Evolutionary conservation across 1,140 invertebrate species (phyloP), one percentile per base, ranked within the genome.

Genomic region (Rhopalosiphum maidis): DNA sequence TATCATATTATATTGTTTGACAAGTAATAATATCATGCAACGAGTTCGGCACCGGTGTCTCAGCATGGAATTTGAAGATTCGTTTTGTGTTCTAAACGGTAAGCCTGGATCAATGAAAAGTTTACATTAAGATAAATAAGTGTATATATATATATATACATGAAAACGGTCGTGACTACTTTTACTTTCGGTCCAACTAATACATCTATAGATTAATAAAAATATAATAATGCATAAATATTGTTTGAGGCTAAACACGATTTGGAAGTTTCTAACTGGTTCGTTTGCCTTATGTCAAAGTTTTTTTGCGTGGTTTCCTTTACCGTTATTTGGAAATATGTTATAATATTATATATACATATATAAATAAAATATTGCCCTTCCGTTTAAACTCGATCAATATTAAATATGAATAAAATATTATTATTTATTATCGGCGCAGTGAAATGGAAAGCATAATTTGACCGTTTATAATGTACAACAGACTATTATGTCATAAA

Each of bases 71-170:
- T 55, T 86, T 6, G 91, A 93, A 54, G 91, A 93, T 85, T 93
- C 91, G 82, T 93, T 51, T 54, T 41, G 91, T n/a, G 91, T 93
- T 18, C 91, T 93, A 30, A 93, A 93, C 82, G 91, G 91, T 93
- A 93, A 93, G 91, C 41, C 51, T 21, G 48, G 25, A 89, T 89
- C 87, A 46, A 91, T 46, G 55, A 60, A 68, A 68, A 91, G 60
- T 46, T 48, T 43, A 46, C 90, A 43, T 77, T 21, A 30, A 68
- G 43, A 54, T 51, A 68, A 68, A 55, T 30, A 30, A 30, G 55
- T 60, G 30, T 15, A 9, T n/a, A 68, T 68, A 77, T 77, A 77
- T 77, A 68, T 6, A n/a, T 68, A n/a, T 68, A 5, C 18, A n/a
- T n/a, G 30, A 77, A 90, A 18, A 35, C 55, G 30, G 51, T 82